phyloP scores from a whole-genome alignment of 2,888 invertebrate genomes.

The Metacarcinus magister region DNA sequence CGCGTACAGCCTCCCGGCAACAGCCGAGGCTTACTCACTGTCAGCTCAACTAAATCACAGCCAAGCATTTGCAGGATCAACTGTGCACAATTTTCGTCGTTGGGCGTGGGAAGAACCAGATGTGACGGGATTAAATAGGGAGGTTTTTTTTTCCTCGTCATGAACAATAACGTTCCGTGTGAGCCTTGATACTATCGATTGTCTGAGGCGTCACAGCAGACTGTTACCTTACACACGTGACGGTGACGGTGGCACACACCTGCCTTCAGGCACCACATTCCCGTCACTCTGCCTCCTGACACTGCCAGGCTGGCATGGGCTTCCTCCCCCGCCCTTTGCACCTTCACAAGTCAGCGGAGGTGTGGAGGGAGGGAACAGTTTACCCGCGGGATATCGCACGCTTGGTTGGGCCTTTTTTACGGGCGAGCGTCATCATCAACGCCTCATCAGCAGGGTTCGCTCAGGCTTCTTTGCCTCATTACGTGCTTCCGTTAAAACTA shows the following conservation, averaged over 20 bases:
- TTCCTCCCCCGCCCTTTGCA: neutral
- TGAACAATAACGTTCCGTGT: conserved; percentile 42
- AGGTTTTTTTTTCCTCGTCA: neutral
- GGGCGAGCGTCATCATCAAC: conserved; percentile 37
- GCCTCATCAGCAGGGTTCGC: conserved; percentile 45
- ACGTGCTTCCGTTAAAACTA: conserved; percentile 40
- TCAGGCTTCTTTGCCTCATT: conserved; percentile 37
- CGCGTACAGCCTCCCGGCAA: neutral
- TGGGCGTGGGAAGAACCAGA: conserved; percentile 33
- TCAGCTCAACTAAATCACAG: conserved; percentile 1
- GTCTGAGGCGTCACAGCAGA: neutral
- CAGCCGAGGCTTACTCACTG: conserved; percentile 31
- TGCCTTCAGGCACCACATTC: neutral
- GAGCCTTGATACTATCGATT: neutral
- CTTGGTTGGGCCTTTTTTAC: conserved; percentile 32
- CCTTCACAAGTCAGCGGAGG: neutral
- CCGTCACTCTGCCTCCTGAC: neutral
- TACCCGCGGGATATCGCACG: conserved; percentile 37
- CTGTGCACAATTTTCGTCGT: neutral
- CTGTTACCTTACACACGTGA: neutral
- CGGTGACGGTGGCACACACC: neutral
- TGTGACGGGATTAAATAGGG: neutral
- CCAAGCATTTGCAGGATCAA: conserved; percentile 14
- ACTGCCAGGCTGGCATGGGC: neutral
- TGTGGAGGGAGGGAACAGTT: neutral